Conservation (phyloP, 37 sponge, comb jelly and placozoan species). For the Aplysina aerophoba region DNA sequence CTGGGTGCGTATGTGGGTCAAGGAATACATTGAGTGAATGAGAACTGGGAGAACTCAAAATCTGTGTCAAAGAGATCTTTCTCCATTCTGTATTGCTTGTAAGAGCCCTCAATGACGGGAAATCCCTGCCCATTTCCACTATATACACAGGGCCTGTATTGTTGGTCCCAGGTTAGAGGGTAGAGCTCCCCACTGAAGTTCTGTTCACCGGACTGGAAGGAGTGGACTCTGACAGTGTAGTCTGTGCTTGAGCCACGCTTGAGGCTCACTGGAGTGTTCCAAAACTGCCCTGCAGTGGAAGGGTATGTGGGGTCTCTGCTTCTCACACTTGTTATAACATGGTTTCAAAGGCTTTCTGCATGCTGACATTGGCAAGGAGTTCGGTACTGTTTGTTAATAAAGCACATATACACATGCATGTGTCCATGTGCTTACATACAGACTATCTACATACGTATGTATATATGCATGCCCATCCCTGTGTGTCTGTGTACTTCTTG, state of each 20-base stretch:
- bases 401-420: too few species aligned
- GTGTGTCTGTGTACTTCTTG: not conserved
- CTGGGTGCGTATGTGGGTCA: too few species aligned
- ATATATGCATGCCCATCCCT: not conserved
- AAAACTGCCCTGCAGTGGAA: not conserved
- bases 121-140: slow-evolving; percentile 18
- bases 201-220: not conserved
- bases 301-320: too few species aligned
- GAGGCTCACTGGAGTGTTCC: slow-evolving; percentile 1
- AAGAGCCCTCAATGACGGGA: slow-evolving; percentile 1
- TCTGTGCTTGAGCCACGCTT: not conserved
- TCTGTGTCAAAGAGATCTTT: slow-evolving; percentile 6
- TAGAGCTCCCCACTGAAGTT: not conserved
- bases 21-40: slow-evolving; percentile 5
- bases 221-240: not conserved
- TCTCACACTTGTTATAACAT: too few species aligned
- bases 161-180: slow-evolving; percentile 5
- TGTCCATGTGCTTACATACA: too few species aligned
- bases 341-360: too few species aligned
- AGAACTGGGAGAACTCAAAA: slow-evolving; percentile 7
- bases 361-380: too few species aligned
- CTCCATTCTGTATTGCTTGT: not conserved
- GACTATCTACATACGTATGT: not conserved
- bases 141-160: slow-evolving; percentile 25
- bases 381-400: too few species aligned